Evolutionary conservation across 2,797 vertebrate genomes (phyloP), one percentile per base, ranked within the genome.

Genomic region (Siniperca undulata): DNA sequence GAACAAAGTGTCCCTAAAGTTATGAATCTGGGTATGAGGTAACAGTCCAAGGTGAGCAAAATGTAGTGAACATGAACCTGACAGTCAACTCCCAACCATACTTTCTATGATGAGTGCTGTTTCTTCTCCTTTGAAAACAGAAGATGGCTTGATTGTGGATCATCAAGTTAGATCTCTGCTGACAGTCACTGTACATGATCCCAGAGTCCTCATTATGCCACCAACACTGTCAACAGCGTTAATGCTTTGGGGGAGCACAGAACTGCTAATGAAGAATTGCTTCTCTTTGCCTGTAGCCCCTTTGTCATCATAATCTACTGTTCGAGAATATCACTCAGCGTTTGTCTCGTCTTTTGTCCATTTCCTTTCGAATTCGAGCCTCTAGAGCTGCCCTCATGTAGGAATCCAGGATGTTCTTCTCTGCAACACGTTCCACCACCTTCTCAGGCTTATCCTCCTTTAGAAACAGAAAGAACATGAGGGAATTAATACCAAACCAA

Each of bases 371-470:
- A 86, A 98, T 93, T 3, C 97, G 96, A 72, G 93, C 89, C 87
- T 94, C 93, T 83, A 99, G 93, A 44, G 96, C 97, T 7, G 96
- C 95, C 65, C 86, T 96, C 97, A 99, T 96, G 48, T 95, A 88
- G 0, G 94, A 88, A 79, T 99, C 97, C 90, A 99, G 91, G 56
- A 94, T 91, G 55, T 97, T 97, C 81, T 95, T 96, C 82, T 95
- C 91, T 2, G 96, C 96, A 1, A 98, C 96, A 48, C 93, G 93
- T 53, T 95, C 93, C 11, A 95, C 97, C 82, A 98, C 96, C 79
- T 92, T 96, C 89, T 95, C 95, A 0, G 98, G 97, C 40, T 96
- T 95, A 86, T 98, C 97, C n/a, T 96, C 97, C 97, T 99, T 55
- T 9, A 69, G 3, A 80, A 69, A 90, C 24, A 81, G 36, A 89